These are phyloP conservation scores for Pristis pectinata DNA, from an alignment of 2,797 vertebrate genomes.

Conservation along the genomic window DNA sequence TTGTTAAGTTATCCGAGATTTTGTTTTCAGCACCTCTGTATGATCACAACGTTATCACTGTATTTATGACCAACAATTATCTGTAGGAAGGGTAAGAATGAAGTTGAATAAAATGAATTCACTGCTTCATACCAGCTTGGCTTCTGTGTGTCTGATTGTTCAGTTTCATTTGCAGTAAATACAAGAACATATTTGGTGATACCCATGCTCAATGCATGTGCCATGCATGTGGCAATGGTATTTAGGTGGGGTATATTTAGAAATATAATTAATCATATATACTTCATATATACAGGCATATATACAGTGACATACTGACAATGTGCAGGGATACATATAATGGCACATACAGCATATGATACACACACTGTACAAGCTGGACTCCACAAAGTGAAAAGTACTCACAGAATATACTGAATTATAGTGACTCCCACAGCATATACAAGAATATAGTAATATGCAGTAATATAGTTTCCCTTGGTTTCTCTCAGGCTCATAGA, in stretches of 20 bases:
- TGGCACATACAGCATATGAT: background rate
- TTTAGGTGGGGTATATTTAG: too few relatives aligned
- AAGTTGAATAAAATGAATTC: conserved; percentile 5
- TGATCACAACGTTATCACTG: background rate
- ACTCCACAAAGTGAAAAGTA: background rate
- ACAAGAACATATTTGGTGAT: background rate
- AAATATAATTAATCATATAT: background rate
- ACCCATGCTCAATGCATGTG: background rate
- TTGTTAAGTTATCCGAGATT: background rate
- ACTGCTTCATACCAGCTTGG: background rate
- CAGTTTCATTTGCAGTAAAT: background rate
- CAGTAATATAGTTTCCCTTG: background rate
- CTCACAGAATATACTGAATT: background rate
- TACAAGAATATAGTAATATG: too few relatives aligned
- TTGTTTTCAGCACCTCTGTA: background rate
- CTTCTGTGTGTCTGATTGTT: background rate
- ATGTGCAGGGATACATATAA: background rate
- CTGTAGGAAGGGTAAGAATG: background rate
- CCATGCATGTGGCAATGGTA: background rate
- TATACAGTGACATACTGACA: background rate
- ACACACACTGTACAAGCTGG: background rate
- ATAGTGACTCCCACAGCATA: too few relatives aligned
- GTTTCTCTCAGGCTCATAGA: too few relatives aligned
- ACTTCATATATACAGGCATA: background rate
- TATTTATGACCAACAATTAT: background rate